phyloP scores from a whole-genome alignment of 2,797 vertebrate genomes.

The Geotrypetes seraphini region DNA sequence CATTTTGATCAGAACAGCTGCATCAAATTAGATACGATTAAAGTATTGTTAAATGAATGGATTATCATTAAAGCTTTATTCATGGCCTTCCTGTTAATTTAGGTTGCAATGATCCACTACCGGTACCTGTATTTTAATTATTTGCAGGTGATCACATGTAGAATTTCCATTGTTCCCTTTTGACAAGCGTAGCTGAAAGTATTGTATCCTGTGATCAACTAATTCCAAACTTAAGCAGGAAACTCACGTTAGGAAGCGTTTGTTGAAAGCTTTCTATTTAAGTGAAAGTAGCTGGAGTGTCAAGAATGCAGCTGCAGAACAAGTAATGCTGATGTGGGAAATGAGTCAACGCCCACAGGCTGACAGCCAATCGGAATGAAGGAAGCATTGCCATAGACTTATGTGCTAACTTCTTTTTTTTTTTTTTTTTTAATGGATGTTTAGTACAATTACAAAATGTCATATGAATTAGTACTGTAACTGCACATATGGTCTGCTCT shows the following conservation, averaged over 20 bases:
- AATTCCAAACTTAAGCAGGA: no score
- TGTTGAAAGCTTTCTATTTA: no score
- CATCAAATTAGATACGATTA: not conserved
- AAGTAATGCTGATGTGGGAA: not conserved
- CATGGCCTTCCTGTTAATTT: accelerated
- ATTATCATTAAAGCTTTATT: not conserved
- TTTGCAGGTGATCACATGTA: no score
- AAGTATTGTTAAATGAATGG: no score
- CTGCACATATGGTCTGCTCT: not conserved
- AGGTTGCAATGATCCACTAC: not conserved
- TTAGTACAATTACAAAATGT: not conserved
- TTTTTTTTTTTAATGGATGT: not conserved
- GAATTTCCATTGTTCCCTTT: no score
- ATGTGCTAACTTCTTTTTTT: no score
- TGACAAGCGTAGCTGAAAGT: no score
- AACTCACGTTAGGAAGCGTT: no score
- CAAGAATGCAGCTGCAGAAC: slow-evolving; percentile 24
- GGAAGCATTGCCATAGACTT: slow-evolving; percentile 14
- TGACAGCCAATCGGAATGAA: slow-evolving; percentile 1
- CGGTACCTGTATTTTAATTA: not conserved
- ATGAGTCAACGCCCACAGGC: slow-evolving; percentile 24
- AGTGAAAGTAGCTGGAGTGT: not conserved
- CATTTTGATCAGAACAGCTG: not conserved
- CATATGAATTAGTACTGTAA: not conserved
- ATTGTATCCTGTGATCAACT: no score